Evolutionary conservation across 1,140 invertebrate species (phyloP).

Genomic region (Drosophila pachea): DNA sequence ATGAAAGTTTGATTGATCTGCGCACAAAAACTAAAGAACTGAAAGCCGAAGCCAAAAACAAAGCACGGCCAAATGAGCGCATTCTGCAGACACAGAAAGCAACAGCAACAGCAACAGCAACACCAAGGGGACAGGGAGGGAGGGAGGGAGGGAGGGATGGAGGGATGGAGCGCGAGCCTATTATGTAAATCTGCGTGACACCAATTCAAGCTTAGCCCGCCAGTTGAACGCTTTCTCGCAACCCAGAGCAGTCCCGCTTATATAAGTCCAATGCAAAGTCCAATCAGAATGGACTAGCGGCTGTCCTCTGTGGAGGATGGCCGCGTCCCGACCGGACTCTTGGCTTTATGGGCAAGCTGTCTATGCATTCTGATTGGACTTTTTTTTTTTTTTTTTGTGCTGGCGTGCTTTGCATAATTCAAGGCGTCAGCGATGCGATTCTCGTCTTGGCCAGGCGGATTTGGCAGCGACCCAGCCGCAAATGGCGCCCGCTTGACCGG

Average conservation of each 20-base stretch:
- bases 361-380: neutral
- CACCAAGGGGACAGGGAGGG: too few relatives aligned
- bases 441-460: conserved; percentile 14
- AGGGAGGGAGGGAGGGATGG: too few relatives aligned
- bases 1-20: conserved; percentile 22
- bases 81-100: conserved; percentile 1
- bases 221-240: too few relatives aligned
- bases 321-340: too few relatives aligned
- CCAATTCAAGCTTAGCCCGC: too few relatives aligned
- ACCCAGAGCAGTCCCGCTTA: too few relatives aligned
- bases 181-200: too few relatives aligned
- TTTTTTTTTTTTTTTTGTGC: conserved; percentile 25
- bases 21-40: neutral
- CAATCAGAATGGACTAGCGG: too few relatives aligned
- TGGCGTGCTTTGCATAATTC: conserved; percentile 58
- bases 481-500: conserved; percentile 18
- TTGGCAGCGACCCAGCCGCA: conserved; percentile 30
- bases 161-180: too few relatives aligned
- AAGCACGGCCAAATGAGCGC: conserved; percentile 13
- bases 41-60: conserved; percentile 8
- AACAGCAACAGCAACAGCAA: too few relatives aligned
- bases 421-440: conserved; percentile 23
- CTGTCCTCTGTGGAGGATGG: too few relatives aligned
- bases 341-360: neutral
- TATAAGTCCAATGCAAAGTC: too few relatives aligned